These are phyloP conservation scores for Rhynchomys soricoides DNA, from an alignment of 2,113 vertebrate genomes.

Conservation along the genomic window DNA sequence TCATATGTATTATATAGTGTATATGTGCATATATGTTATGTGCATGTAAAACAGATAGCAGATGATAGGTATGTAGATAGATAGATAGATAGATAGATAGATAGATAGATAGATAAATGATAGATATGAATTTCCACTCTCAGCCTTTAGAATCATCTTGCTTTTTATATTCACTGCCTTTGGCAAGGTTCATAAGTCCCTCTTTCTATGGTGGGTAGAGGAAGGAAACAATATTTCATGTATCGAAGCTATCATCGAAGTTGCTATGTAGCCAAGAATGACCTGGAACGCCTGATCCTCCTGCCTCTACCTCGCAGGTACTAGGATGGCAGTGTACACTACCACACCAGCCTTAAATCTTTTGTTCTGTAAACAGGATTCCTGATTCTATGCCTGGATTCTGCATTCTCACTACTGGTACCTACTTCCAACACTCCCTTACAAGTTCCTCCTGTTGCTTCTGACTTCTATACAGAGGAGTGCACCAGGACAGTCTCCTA, in stretches of 20 bases:
- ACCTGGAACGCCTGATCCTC: neutral
- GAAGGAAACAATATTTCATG: neutral
- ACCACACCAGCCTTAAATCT: neutral
- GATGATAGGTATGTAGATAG: neutral
- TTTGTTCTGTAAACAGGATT: neutral
- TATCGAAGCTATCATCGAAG: neutral
- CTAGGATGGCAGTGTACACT: too few species aligned
- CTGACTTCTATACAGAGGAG: neutral
- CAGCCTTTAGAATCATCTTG: neutral
- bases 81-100: neutral
- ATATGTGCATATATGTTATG: neutral
- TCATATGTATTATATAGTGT: neutral
- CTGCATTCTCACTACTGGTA: neutral
- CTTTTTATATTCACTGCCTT: neutral
- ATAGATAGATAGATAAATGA: neutral
- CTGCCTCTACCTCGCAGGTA: neutral
- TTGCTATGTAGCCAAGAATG: too few species aligned
- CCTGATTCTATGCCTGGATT: neutral
- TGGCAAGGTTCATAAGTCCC: neutral
- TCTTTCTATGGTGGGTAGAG: neutral
- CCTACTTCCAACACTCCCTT: neutral
- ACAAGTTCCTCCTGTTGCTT: neutral
- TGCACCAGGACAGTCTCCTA: neutral
- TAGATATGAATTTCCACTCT: neutral
- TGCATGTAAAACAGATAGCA: neutral